Conservation (phyloP, 2,797 vertebrate species). For the Gallinago nigripennis region DNA sequence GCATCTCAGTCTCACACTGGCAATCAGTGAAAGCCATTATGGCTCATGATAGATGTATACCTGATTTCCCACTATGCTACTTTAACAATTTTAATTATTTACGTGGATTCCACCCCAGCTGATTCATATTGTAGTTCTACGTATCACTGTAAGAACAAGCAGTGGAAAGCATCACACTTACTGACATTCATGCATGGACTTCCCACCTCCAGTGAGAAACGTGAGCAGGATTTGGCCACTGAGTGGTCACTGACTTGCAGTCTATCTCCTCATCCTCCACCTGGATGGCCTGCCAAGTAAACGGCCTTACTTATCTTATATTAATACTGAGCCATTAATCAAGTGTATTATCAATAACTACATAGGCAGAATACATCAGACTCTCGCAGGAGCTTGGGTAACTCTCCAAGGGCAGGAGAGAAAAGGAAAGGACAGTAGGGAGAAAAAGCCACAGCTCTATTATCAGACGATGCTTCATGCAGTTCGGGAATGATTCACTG, state of each 20-base stretch:
- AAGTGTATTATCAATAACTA: not conserved
- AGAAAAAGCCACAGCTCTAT: not conserved
- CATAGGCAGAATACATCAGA: not conserved
- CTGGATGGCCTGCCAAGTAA: not conserved
- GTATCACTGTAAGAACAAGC: not conserved
- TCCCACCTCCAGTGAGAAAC: not conserved
- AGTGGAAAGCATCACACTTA: not conserved
- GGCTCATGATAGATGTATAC: accelerated
- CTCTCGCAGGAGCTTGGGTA: not conserved
- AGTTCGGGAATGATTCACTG: not conserved
- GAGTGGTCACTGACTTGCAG: not conserved
- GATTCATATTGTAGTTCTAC: not conserved
- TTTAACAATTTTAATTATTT: not conserved
- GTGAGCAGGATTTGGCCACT: not conserved
- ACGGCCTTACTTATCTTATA: not conserved
- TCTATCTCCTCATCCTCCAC: not conserved
- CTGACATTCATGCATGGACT: not conserved
- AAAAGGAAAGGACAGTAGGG: not conserved
- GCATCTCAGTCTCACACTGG: not conserved
- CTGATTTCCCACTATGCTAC: not conserved
- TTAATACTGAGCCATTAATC: not conserved
- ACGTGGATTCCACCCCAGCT: accelerated
- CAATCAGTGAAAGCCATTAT: not conserved
- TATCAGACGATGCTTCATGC: not conserved
- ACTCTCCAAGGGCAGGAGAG: not conserved